Evolutionary conservation across 2,113 vertebrate genomes (phyloP), one percentile per base, ranked within the genome.

Genomic region (Dipodomys stephensi): DNA sequence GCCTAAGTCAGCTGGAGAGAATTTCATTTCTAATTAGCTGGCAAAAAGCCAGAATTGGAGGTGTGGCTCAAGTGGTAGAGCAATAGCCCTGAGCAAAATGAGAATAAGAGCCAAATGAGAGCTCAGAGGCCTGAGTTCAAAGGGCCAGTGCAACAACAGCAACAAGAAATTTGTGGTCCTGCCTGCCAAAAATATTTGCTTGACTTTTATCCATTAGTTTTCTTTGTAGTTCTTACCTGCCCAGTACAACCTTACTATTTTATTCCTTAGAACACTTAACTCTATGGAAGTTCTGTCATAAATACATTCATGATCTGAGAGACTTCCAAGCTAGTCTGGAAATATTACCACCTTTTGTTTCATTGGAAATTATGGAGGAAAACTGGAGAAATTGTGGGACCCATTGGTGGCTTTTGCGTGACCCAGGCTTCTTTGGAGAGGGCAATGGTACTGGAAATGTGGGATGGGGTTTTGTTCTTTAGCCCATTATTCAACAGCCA

Each of bases 121-220:
- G 53, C 4, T 57, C 53, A 57, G 15, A 57, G 53, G 15, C 53
- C 53, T 16, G 49, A 53, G 49, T 53, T 53, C 49, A 2, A 53
- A 57, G 53, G 12, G 15, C 53, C 53, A 57, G 53, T 57, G 19
- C 53, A 57, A 19, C 12, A 57, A 18, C 12, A 57, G 19, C 12
- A 57, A 18, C 53, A 85, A 88, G 13, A 69, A n/a, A 76, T 76
- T 19, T 73, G 44, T 91, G 19, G 6, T 20, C 67, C 4, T 78
- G 28, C 12, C 12, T 32, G 16, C 80, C 39, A 60, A 64, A 91
- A 88, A 72, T 20, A 44, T 62, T 83, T 49, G 57, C 30, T 44
- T 90, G 32, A 65, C 5, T 72, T 93, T 94, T 76, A 90, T 92
- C 53, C 7, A 65, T 46, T 82, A 64, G 20, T 76, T 68, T 88